Conservation (phyloP, 2,113 vertebrate genomes). For the Scomber japonicus region DNA sequence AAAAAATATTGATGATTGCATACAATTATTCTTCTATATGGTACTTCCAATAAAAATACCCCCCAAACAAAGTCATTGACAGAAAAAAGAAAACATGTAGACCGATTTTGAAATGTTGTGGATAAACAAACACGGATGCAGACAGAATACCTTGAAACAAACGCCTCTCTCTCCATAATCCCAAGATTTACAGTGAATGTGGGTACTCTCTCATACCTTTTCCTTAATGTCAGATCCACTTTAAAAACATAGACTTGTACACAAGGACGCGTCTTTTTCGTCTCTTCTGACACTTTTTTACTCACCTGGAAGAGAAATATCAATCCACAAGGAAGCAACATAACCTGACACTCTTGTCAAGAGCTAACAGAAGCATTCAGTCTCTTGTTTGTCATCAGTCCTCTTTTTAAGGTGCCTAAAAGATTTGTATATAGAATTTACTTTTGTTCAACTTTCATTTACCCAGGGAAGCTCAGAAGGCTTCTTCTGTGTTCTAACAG, state of each 20-base stretch:
- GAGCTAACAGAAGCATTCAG: not conserved
- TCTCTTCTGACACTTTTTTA: not conserved
- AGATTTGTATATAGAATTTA: constrained; percentile 12
- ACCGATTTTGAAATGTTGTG: constrained; percentile 28
- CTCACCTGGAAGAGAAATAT: constrained; percentile 21
- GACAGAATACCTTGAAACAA: constrained; percentile 36
- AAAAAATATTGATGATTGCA: not conserved
- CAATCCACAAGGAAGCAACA: constrained; percentile 4
- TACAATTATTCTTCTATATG: no score
- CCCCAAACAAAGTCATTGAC: no score
- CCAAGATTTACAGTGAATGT: constrained; percentile 25
- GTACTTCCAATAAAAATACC: no score
- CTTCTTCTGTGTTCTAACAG: not conserved
- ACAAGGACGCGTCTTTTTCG: not conserved
- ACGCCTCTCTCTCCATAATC: constrained; percentile 21
- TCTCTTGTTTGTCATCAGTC: constrained; percentile 15
- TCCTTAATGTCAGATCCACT: constrained; percentile 23
- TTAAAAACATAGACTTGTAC: not conserved
- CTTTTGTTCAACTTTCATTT: constrained; percentile 10
- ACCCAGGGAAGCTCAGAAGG: not conserved
- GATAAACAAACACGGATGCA: constrained; percentile 32
- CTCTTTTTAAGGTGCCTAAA: not conserved
- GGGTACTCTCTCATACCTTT: constrained; percentile 13
- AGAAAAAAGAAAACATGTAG: not conserved
- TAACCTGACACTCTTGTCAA: constrained; percentile 2